Evolutionary conservation across 2,113 vertebrate genomes (phyloP), one percentile per base, ranked within the genome.

Genomic region (Rhabdomys dilectus): DNA sequence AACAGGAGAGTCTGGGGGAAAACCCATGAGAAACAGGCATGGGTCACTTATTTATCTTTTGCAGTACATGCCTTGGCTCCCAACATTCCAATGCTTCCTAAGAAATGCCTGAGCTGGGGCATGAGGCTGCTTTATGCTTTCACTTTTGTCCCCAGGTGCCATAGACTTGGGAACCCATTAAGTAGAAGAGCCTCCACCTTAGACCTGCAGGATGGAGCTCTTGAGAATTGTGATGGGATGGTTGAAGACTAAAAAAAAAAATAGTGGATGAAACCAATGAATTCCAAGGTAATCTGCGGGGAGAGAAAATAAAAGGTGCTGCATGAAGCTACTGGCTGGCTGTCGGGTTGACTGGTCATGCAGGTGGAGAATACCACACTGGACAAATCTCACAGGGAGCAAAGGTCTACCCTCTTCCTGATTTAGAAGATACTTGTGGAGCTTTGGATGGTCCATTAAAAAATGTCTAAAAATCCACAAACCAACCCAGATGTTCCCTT

Each of bases 281-380:
- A 98, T 91, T 78, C 94, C 94, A 98, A 90, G 81, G 89, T 62
- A 89, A 87, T 81, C 60, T 93, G 72, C 80, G 88, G 66, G 87
- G 31, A 16, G 53, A 70, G 31, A 13, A 53, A 53, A 11, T 66
- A 89, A 70, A 93, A 6, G 36, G 92, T 22, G 80, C 97, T 96
- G 96, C 96, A 95, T 92, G 94, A 97, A 97, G 96, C 98, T 93
- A 88, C 97, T 89, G 98, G 95, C 97, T 88, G 98, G 95, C 95
- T 94, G 96, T 94, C 90, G 95, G 97, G 97, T 85, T 93, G 90
- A 76, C 86, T n/a, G 94, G 87, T 82, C 96, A 89, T 97, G 90
- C 97, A 5, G 0, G 97, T 95, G 97, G 96, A 97, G 92, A 97
- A 93, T 89, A n/a, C 96, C 97, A 97, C 58, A 96, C 93, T 45